These are phyloP conservation scores for Branchellion lobata DNA, from an alignment of 2,888 invertebrate genomes.

Conservation along the genomic window DNA sequence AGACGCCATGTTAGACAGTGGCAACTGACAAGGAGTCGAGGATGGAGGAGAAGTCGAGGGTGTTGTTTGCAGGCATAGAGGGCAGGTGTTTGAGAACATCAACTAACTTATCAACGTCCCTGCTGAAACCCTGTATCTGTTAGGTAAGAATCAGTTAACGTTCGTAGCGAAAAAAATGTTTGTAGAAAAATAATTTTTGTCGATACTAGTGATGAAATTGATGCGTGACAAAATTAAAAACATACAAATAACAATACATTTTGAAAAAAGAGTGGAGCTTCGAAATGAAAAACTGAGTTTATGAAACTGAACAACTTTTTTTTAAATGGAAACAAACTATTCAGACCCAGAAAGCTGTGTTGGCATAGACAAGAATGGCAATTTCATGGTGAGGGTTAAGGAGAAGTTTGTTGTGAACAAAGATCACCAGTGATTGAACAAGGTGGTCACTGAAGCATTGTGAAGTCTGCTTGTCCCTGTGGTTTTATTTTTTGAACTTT, in stretches of 20 bases:
- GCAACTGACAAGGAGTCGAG: not conserved
- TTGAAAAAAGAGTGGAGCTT: too few species aligned
- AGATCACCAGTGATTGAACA: not conserved
- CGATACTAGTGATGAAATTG: too few species aligned
- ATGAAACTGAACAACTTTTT: too few species aligned
- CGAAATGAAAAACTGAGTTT: too few species aligned
- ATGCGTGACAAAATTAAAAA: too few species aligned
- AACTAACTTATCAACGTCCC: not conserved
- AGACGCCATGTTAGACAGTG: too few species aligned
- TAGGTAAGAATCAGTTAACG: not conserved
- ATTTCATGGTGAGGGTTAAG: not conserved
- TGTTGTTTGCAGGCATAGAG: not conserved
- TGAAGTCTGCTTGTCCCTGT: not conserved
- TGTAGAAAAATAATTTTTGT: too few species aligned
- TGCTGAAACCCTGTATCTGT: not conserved
- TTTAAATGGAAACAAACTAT: too few species aligned
- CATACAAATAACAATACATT: too few species aligned
- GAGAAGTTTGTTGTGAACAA: not conserved
- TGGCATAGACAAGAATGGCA: constrained; percentile 4
- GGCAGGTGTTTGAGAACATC: not conserved
- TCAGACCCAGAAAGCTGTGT: constrained; percentile 6
- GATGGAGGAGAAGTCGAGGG: not conserved
- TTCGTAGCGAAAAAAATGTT: too few species aligned
- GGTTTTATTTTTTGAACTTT: not conserved
- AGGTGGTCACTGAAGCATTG: not conserved